Evolutionary conservation across 2,888 invertebrate genomes (phyloP).

Genomic region (Eristalis tenax): DNA sequence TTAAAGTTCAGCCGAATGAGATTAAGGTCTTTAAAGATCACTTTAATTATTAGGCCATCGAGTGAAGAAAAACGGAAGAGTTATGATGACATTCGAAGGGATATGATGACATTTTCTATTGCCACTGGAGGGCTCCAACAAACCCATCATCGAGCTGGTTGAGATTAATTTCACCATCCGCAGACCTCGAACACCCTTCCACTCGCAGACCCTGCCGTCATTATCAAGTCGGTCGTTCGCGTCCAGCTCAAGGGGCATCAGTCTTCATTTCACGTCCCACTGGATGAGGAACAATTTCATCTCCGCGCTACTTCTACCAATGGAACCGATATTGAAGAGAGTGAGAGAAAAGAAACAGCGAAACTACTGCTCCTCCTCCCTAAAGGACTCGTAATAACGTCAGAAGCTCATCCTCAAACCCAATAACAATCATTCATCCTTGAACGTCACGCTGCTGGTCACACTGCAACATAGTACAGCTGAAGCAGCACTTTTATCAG

Average conservation of each 20-base stretch:
- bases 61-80: too few relatives aligned
- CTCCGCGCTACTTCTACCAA: not conserved
- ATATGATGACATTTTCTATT: too few relatives aligned
- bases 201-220: not conserved
- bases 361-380: not conserved
- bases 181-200: too few relatives aligned
- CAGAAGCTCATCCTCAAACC: constrained; percentile 43
- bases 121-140: too few relatives aligned
- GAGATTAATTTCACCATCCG: not conserved
- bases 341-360: too few relatives aligned
- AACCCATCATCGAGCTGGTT: not conserved
- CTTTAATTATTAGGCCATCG: too few relatives aligned
- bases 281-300: not conserved
- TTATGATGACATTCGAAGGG: too few relatives aligned
- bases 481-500: constrained; percentile 52
- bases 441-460: constrained; percentile 44
- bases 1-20: too few relatives aligned
- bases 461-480: not conserved
- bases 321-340: not conserved
- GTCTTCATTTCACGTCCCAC: not conserved
- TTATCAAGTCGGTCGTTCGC: not conserved
- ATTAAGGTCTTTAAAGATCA: too few relatives aligned
- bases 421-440: constrained; percentile 67
- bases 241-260: not conserved
- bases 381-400: constrained; percentile 25